Evolutionary conservation across 35 echinoderm and acorn worm species (phyloP), one percentile per base, ranked within the genome.

Genomic region (Lytechinus variegatus): DNA sequence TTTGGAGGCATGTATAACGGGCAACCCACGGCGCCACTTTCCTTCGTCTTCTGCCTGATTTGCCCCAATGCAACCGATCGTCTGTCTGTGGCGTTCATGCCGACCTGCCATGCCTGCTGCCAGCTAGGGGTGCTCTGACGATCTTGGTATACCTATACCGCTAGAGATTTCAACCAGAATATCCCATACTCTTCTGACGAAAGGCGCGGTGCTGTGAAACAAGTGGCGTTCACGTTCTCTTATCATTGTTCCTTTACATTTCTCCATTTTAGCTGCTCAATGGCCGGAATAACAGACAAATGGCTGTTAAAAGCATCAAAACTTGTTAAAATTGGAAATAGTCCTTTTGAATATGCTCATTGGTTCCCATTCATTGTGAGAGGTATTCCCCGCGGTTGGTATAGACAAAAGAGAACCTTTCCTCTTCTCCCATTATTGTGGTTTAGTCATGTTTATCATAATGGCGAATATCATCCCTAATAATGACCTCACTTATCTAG

Each of bases 271-370:
- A 12, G 14, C 53, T 93, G 92, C 92, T 93, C 92, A 93, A 10
- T 93, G 92, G 92, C 92, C 92, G 92, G 92, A 93, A 93, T 93
- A 93, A 93, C 54, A 54, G 92, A 93, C 57, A 93, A 93, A 93
- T 93, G 92, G 92, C 53, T 93, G 92, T 93, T 93, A 93, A 93
- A 93, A 93, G 92, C 92, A 54, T 55, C 92, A 93, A 14, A 57
- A 93, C 53, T 57, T 93, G 92, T 93, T 93, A 93, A 93, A 93
- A 93, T 53, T 55, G 0, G 52, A 93, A 27, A 93, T 52, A 4
- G 12, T 44, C 21, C 92, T 93, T 93, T 93, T 93, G 92, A 93
- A 53, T 27, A 28, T 93, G 92, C 28, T 53, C 92, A 93, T 4
- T 93, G 92, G n/a, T 13, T 54, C 92, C 54, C 53, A 93, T 93